Conservation (phyloP, 2,113 vertebrate genomes). For the Amphiprion ocellaris region DNA sequence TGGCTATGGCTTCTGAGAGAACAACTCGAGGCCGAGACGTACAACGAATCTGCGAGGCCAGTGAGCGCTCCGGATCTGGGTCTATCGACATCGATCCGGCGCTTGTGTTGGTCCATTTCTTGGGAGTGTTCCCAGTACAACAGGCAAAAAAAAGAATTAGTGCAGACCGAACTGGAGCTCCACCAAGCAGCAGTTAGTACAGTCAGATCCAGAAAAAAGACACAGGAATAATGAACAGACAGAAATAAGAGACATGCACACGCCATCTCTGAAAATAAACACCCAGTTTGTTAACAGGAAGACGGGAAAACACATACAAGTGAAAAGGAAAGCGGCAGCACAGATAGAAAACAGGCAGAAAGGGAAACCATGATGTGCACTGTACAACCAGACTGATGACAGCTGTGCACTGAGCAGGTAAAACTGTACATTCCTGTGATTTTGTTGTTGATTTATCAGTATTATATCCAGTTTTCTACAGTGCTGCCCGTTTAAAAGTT, state of each 20-base stretch:
- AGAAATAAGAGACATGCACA: slow-evolving; percentile 1
- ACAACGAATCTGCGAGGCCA: slow-evolving; percentile 9
- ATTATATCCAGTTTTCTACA: slow-evolving; percentile 5
- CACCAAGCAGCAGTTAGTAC: slow-evolving; percentile 28
- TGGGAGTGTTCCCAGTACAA: slow-evolving; percentile 35
- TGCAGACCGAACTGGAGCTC: slow-evolving; percentile 36
- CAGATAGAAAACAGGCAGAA: not conserved
- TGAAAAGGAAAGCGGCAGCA: not conserved
- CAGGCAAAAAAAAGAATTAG: slow-evolving; percentile 31
- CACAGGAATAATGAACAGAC: slow-evolving; percentile 14
- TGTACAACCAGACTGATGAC: slow-evolving; percentile 8
- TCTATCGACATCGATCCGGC: slow-evolving; percentile 34
- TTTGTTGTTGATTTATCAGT: too few species aligned
- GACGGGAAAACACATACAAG: not conserved
- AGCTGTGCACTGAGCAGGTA: not conserved
- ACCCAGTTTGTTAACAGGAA: slow-evolving; percentile 10
- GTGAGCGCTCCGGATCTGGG: not conserved
- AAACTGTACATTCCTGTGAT: not conserved
- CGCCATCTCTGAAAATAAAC: not conserved
- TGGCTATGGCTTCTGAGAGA: slow-evolving; percentile 73
- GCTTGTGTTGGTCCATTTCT: slow-evolving; percentile 45
- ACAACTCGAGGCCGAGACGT: not conserved
- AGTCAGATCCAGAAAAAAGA: slow-evolving; percentile 43
- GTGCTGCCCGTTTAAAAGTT: too few species aligned
- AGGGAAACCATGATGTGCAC: not conserved